Evolutionary conservation across 2,113 vertebrate species (phyloP), one percentile per base, ranked within the genome.

Genomic region (Peucedramus taeniatus): DNA sequence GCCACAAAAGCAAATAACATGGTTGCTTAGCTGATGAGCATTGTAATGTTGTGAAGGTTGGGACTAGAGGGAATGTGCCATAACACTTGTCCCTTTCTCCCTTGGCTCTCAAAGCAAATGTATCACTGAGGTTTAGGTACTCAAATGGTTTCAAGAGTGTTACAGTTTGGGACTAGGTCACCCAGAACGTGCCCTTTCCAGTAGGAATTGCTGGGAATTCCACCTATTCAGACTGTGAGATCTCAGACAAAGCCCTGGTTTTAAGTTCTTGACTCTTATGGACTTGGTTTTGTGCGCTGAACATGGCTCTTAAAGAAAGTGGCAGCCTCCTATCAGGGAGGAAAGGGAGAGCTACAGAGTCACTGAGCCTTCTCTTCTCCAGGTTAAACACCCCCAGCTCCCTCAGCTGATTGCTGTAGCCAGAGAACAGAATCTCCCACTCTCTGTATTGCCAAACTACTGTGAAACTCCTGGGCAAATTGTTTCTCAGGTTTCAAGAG

Each of bases 81-180:
- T 74, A 54, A 51, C 11, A 39, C 27, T 14, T 66, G 17, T 14
- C 27, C 11, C 6, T 35, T 93, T 77, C 15, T 78, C 39, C 15
- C 20, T 78, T 27, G 21, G 3, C 35, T 82, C 27, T 91, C 17
- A 64, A 78, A 84, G 33, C 10, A 69, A 59, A 8, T 6, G 0
- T 42, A 6, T 68, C 39, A 12, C 28, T 83, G 39, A 22, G 10
- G 15, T 50, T 53, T 31, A 37, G 51, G 26, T 26, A 42, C n/a
- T 82, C 22, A 63, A 71, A 42, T 9, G 9, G 60, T 53, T 49
- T 57, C 66, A 64, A 60, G 33, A 69, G 54, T 5, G 1, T 40
- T 87, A n/a, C 7, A 35, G 17, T 74, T 86, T 1, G 6, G 15
- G 42, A 76, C 13, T 51, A 1, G 6, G 6, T 81, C 1, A 0